A percentile compares a stretch with the other conserved stretches of the same genome.
phyloP scores from a whole-genome alignment of 1,140 invertebrate genomes.

The Brachionus paranguensis region DNA sequence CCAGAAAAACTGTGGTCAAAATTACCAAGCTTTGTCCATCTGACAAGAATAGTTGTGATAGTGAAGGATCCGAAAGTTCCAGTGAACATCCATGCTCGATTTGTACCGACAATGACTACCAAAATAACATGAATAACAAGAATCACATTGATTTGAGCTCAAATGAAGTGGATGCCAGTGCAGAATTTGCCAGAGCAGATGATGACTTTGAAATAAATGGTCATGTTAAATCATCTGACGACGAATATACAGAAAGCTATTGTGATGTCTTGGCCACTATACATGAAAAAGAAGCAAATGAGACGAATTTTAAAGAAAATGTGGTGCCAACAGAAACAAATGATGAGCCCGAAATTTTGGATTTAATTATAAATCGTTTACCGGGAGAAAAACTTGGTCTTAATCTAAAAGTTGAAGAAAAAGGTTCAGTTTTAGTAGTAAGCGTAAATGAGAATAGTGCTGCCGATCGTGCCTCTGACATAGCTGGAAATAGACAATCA shows the following conservation, averaged over 20 bases:
- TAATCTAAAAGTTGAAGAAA: slow-evolving; percentile 16
- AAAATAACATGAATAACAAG: slow-evolving; percentile 6
- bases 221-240: slow-evolving; percentile 25
- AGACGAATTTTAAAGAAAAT: neutral
- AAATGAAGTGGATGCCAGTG: slow-evolving; percentile 2
- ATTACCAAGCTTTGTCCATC: neutral
- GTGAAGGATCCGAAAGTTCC: neutral
- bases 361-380: slow-evolving; percentile 23
- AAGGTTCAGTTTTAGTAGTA: neutral
- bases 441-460: slow-evolving; percentile 29
- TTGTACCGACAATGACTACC: slow-evolving; percentile 7
- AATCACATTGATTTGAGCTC: neutral
- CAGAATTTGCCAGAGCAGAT: slow-evolving; percentile 33
- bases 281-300: neutral
- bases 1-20: neutral
- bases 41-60: neutral
- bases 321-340: neutral
- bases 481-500: neutral
- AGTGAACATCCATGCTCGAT: neutral
- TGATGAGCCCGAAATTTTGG: neutral
- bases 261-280: neutral
- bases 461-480: slow-evolving; percentile 11
- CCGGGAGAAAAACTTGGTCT: slow-evolving; percentile 10
- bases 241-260: slow-evolving; percentile 14
- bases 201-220: slow-evolving; percentile 10